These are phyloP conservation scores for Tapirus terrestris DNA, from an alignment of 2,113 vertebrate genomes.

Conservation along the genomic window DNA sequence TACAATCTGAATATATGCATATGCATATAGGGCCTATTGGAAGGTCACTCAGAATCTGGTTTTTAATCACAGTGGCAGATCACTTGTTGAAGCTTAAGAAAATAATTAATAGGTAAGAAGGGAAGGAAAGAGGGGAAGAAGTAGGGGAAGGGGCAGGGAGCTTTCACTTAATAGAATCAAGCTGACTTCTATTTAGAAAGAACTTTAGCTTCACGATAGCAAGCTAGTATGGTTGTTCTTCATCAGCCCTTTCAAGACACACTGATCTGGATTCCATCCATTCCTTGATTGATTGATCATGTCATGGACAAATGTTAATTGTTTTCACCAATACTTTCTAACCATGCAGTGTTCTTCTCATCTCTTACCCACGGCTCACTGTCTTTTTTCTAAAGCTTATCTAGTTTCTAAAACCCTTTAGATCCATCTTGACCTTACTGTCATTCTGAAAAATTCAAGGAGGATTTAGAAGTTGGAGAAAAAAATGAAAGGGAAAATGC, in stretches of 20 bases:
- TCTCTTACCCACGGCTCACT: conserved; percentile 83
- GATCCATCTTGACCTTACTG: conserved; percentile 82
- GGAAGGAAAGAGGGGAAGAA: not conserved
- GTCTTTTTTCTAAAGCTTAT: conserved; percentile 79
- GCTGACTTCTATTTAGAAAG: conserved; percentile 87
- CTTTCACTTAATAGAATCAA: conserved; percentile 87
- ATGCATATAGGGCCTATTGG: not conserved
- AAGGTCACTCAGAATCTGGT: conserved; percentile 65
- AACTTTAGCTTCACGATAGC: conserved; percentile 84
- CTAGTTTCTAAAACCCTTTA: conserved; percentile 82
- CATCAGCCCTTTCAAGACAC: conserved; percentile 86
- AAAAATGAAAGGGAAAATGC: conserved; percentile 65
- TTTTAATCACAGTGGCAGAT: conserved; percentile 54
- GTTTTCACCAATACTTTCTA: conserved; percentile 91
- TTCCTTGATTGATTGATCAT: conserved; percentile 95
- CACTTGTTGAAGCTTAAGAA: conserved; percentile 69
- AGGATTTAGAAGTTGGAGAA: conserved; percentile 63
- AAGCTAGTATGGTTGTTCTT: conserved; percentile 87
- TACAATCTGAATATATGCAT: not conserved
- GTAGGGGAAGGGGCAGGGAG: conserved; percentile 7
- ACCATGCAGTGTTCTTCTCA: conserved; percentile 86
- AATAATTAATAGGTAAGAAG: conserved; percentile 34
- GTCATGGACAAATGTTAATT: conserved; percentile 95
- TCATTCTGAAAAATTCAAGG: conserved; percentile 78
- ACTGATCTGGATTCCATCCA: conserved; percentile 92